These are phyloP conservation scores for Pogonus chalceus DNA, from an alignment of 1,140 invertebrate species.

Conservation along the genomic window DNA sequence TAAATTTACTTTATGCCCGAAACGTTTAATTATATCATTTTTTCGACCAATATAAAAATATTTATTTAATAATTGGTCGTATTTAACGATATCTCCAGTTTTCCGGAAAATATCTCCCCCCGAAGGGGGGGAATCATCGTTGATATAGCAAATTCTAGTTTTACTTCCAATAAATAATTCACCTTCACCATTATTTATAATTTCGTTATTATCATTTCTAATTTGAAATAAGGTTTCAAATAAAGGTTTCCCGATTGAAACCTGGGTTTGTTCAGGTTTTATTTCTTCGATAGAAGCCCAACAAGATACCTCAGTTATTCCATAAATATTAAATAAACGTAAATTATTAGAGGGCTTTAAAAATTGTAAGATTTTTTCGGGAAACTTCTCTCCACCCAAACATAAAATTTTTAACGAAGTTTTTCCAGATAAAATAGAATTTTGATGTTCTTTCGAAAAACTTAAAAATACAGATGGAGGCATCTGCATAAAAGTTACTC, in stretches of 20 bases:
- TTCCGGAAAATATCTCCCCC: conserved; percentile 42
- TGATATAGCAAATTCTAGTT: conserved; percentile 49
- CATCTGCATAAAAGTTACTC: conserved; percentile 60
- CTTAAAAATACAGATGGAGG: conserved; percentile 63
- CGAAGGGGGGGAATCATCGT: conserved; percentile 39
- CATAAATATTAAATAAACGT: conserved; percentile 66
- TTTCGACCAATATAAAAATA: conserved; percentile 54
- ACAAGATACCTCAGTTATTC: conserved; percentile 74
- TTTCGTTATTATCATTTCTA: conserved; percentile 26
- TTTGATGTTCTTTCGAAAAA: conserved; percentile 43
- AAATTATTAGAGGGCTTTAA: conserved; percentile 34
- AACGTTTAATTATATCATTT: conserved; percentile 61
- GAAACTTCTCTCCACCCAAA: conserved; percentile 53
- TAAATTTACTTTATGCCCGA: conserved; percentile 57
- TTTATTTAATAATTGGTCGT: conserved; percentile 29
- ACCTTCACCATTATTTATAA: conserved; percentile 36
- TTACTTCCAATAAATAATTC: conserved; percentile 51
- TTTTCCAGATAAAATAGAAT: conserved; percentile 43
- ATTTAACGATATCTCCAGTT: conserved; percentile 57
- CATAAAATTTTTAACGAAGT: conserved; percentile 45
- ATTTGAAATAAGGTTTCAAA: conserved; percentile 51
- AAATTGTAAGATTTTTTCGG: conserved; percentile 33
- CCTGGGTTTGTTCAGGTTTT: conserved; percentile 29
- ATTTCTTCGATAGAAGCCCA: conserved; percentile 62
- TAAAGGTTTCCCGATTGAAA: conserved; percentile 48